A percentile compares a stretch with the other conserved stretches of the same genome.
Evolutionary conservation across 2,113 vertebrate species (phyloP).

Genomic region (Haemorhous mexicanus): DNA sequence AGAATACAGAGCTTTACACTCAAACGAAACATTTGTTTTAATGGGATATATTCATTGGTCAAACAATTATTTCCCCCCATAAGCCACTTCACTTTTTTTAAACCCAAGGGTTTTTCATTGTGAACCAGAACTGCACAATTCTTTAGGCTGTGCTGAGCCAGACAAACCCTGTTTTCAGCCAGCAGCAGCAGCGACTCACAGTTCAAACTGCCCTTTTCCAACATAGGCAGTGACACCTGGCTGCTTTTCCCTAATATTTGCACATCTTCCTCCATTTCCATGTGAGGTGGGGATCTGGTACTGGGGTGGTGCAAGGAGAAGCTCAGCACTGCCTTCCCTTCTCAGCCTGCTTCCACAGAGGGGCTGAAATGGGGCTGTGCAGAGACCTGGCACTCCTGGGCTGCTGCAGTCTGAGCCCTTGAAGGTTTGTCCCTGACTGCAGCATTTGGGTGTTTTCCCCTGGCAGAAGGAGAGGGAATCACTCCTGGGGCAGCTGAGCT

Average conservation of each 20-base stretch:
- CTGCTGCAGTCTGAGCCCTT: not conserved
- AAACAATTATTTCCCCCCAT: not conserved
- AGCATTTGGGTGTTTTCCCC: not conserved
- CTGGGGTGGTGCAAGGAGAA: not conserved
- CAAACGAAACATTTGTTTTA: not conserved
- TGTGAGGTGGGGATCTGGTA: not conserved
- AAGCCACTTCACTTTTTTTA: not conserved
- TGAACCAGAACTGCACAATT: not conserved
- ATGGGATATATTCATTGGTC: not conserved
- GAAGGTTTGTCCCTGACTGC: not conserved
- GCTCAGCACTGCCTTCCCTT: accelerated
- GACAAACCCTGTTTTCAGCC: not conserved
- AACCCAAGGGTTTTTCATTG: not conserved
- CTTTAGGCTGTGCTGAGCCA: not conserved
- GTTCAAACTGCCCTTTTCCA: not conserved
- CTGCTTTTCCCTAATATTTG: not conserved
- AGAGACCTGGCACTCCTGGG: accelerated
- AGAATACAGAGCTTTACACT: not conserved
- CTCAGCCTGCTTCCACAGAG: accelerated
- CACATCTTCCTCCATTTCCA: not conserved
- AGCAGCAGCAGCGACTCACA: not conserved
- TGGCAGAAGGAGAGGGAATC: not conserved
- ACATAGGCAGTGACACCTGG: not conserved
- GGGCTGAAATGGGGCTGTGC: accelerated
- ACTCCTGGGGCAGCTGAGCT: accelerated